Percentiles rank a stretch among this genome's conserved stretches.
Evolutionary conservation across 2,113 vertebrate genomes (phyloP).

Genomic region (Symphodus melops): DNA sequence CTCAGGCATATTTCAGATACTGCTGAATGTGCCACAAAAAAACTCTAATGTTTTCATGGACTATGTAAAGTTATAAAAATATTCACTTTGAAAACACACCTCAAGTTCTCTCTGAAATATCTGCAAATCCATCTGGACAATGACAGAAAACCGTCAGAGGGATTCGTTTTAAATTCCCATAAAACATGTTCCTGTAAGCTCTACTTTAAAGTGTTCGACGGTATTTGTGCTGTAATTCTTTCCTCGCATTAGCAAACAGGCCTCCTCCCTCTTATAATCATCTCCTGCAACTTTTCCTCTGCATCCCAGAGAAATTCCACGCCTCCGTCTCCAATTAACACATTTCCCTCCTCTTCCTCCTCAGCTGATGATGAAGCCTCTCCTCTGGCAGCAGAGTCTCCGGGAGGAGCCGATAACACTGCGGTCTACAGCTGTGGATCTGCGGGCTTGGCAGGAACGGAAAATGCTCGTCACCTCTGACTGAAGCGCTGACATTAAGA

Average conservation of each 20-base stretch:
- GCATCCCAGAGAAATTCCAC: not conserved
- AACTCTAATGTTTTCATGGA: not conserved
- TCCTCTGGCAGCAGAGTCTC: conserved; percentile 24
- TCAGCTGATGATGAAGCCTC: conserved; percentile 37
- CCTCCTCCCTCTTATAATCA: not conserved
- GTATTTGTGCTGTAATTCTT: conserved; percentile 4
- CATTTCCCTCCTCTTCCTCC: conserved; percentile 32
- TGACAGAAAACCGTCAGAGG: not conserved
- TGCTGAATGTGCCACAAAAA: not conserved
- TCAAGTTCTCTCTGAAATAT: not conserved
- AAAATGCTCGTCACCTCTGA: conserved; percentile 50
- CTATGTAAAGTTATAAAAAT: no score
- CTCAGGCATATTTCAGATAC: not conserved
- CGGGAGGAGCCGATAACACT: conserved; percentile 54
- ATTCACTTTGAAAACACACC: not conserved
- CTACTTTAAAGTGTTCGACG: not conserved
- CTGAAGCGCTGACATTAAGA: conserved; percentile 29
- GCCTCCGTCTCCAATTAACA: conserved; percentile 26
- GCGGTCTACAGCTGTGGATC: conserved; percentile 46
- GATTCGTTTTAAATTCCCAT: not conserved
- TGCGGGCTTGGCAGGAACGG: conserved; percentile 38
- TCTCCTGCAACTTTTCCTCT: conserved; percentile 3
- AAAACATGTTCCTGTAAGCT: conserved; percentile 9
- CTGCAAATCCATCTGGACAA: not conserved
- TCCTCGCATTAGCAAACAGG: not conserved